Evolutionary conservation across 2,797 vertebrate species (phyloP).

Genomic region (Pseudochromis fuscus): DNA sequence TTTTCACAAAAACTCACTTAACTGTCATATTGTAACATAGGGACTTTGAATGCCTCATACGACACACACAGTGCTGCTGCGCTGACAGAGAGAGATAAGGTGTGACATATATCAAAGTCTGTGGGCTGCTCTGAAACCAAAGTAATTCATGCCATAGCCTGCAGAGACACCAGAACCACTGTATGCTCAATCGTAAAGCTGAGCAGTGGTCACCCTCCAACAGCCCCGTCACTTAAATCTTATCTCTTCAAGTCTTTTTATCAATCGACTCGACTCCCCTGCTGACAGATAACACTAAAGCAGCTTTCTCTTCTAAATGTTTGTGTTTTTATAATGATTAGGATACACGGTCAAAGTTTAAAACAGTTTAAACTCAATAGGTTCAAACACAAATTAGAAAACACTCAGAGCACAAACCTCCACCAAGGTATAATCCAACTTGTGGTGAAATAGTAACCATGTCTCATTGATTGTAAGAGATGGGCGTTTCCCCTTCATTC

Average conservation of each 20-base stretch:
- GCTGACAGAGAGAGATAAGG: constrained; percentile 47
- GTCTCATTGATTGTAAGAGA: too few species aligned
- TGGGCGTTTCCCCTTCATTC: too few species aligned
- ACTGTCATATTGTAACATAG: constrained; percentile 28
- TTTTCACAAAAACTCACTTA: constrained; percentile 43
- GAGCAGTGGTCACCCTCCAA: constrained; percentile 14
- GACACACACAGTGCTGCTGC: constrained; percentile 4
- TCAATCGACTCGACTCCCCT: background rate
- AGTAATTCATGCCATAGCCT: constrained; percentile 39
- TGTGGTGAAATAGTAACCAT: too few species aligned
- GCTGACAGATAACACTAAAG: background rate
- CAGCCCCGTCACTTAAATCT: constrained; percentile 4
- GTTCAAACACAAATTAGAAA: too few species aligned
- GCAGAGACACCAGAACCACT: constrained; percentile 38
- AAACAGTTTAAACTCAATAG: too few species aligned
- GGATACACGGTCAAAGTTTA: too few species aligned
- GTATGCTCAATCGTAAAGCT: constrained; percentile 36
- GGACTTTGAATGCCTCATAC: background rate
- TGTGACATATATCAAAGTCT: constrained; percentile 49
- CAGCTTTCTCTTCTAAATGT: background rate
- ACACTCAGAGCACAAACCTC: too few species aligned
- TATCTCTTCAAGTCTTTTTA: background rate
- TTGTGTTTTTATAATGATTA: background rate
- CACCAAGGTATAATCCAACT: too few species aligned
- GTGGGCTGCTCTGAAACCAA: constrained; percentile 11